Percentiles rank a stretch among this genome's conserved stretches.
Evolutionary conservation across 1,140 invertebrate genomes (phyloP).

Genomic region (Ostrea edulis): DNA sequence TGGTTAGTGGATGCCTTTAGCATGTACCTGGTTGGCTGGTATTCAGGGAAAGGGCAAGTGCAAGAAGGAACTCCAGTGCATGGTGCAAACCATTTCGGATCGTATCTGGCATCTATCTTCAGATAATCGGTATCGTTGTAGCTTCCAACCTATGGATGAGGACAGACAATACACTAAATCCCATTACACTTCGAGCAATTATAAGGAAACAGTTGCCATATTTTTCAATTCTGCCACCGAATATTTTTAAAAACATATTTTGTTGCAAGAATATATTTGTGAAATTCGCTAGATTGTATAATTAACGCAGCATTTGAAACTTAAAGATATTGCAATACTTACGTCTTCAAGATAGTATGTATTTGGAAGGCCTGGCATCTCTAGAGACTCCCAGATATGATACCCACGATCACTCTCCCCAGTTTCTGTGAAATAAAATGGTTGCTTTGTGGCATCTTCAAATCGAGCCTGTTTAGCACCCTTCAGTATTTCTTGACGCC

Average conservation of each 20-base stretch:
- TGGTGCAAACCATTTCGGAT: conserved; percentile 60
- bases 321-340: conserved; percentile 44
- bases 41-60: conserved; percentile 63
- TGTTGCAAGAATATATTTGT: too few species aligned
- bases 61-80: conserved; percentile 63
- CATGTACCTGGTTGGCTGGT: conserved; percentile 74
- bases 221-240: too few species aligned
- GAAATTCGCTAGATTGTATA: too few species aligned
- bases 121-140: conserved; percentile 76
- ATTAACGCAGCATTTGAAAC: too few species aligned
- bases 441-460: conserved; percentile 73
- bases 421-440: conserved; percentile 69
- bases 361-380: conserved; percentile 18
- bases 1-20: conserved; percentile 63
- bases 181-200: too few species aligned
- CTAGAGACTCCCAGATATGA: conserved; percentile 73
- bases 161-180: conserved; percentile 6
- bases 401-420: conserved; percentile 76
- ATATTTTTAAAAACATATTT: too few species aligned
- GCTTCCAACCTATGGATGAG: conserved; percentile 73
- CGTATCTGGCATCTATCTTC: conserved; percentile 73
- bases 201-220: too few species aligned
- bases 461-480: conserved; percentile 69
- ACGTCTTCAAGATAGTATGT: conserved; percentile 66
- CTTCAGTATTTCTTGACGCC: conserved; percentile 65